Evolutionary conservation across 2,113 vertebrate genomes (phyloP).

Genomic region (Rhagologus leucostigma): DNA sequence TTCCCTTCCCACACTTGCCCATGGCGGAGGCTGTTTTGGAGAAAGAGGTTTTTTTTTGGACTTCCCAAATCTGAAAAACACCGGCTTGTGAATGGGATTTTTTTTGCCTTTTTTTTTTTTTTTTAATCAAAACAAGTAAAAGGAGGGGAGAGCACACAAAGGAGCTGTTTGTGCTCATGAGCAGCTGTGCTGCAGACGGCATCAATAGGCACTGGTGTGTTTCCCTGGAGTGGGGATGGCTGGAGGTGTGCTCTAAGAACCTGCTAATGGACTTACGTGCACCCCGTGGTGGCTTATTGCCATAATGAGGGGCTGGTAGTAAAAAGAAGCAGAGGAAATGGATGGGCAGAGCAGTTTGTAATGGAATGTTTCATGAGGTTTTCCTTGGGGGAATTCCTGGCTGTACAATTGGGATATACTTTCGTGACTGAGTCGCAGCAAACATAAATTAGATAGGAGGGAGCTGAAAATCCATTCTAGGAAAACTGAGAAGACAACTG

Average conservation of each 20-base stretch:
- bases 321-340: slow-evolving; percentile 37
- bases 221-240: background rate
- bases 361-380: background rate
- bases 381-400: background rate
- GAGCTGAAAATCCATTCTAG: background rate
- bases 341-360: background rate
- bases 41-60: background rate
- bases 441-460: background rate
- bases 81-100: background rate
- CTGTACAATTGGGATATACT: background rate
- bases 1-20: background rate
- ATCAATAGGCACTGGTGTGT: background rate
- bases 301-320: slow-evolving; percentile 3
- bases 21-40: background rate
- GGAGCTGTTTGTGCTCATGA: background rate
- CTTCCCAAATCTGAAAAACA: background rate
- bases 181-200: slow-evolving; percentile 6
- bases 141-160: background rate
- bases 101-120: background rate
- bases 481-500: background rate
- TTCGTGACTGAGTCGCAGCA: background rate
- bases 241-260: slow-evolving; percentile 9
- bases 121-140: background rate
- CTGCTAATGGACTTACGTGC: slow-evolving; percentile 11
- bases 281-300: background rate